Percentiles rank a stretch among this genome's conserved stretches.
Evolutionary conservation across 2,888 invertebrate genomes (phyloP).

Genomic region (Crematogaster levior): DNA sequence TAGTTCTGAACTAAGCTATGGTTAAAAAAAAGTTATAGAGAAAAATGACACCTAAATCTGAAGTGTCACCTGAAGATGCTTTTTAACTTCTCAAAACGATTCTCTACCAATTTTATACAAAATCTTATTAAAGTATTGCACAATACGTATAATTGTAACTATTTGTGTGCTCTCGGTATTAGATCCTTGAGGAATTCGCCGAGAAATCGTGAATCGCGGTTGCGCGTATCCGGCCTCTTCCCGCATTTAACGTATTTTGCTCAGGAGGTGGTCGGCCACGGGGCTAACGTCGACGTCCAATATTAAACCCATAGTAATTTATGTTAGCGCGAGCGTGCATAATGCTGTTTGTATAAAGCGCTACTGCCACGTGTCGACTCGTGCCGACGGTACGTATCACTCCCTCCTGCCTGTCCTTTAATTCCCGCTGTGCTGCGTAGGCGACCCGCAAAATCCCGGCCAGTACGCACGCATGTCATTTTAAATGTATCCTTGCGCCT

Average conservation of each 20-base stretch:
- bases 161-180: background rate
- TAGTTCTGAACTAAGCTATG: background rate
- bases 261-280: constrained; percentile 79
- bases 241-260: constrained; percentile 77
- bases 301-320: constrained; percentile 85
- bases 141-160: background rate
- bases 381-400: constrained; percentile 77
- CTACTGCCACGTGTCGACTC: constrained; percentile 83
- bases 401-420: constrained; percentile 73
- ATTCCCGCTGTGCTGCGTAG: constrained; percentile 75
- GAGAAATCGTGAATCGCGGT: constrained; percentile 35
- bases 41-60: background rate
- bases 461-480: constrained; percentile 58
- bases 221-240: constrained; percentile 48
- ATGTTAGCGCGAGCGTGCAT: constrained; percentile 85
- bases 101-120: background rate
- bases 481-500: constrained; percentile 57
- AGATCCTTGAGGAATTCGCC: background rate
- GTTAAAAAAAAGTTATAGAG: background rate
- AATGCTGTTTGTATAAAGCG: constrained; percentile 84
- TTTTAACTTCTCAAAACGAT: background rate
- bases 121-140: background rate
- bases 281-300: constrained; percentile 78
- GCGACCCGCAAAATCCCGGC: constrained; percentile 60
- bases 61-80: background rate